phyloP scores from a whole-genome alignment of 2,888 invertebrate species.

The Dysmachus trigonus region DNA sequence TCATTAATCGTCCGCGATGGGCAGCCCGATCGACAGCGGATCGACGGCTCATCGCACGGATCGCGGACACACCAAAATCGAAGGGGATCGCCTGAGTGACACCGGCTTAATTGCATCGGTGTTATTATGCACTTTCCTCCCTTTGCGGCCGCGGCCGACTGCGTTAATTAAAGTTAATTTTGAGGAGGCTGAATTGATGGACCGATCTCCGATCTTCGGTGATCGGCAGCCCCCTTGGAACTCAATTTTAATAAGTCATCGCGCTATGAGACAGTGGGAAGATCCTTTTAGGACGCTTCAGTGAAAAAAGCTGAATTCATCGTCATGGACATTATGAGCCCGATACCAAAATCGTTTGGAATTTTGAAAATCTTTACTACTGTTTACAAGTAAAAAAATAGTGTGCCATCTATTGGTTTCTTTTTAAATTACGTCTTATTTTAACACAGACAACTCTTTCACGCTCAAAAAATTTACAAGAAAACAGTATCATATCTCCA shows the following conservation, averaged over 20 bases:
- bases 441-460: too few species aligned
- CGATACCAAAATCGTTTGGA: background rate
- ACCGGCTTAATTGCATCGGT: conserved; percentile 41
- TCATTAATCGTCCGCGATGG: background rate
- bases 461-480: too few species aligned
- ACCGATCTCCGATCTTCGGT: background rate
- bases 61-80: conserved; percentile 6
- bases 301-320: background rate
- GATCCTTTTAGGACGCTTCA: background rate
- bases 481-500: too few species aligned
- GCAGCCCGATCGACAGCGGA: background rate
- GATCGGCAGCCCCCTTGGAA: background rate
- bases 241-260: background rate
- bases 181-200: conserved; percentile 11
- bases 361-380: background rate
- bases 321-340: background rate
- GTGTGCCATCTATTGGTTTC: too few species aligned
- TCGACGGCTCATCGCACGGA: background rate
- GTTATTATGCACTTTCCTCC: conserved; percentile 24
- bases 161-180: conserved; percentile 40
- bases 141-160: background rate
- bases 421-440: too few species aligned
- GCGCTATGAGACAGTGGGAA: background rate
- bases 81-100: conserved; percentile 20
- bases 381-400: too few species aligned